Percentiles rank a stretch among this genome's conserved stretches.
phyloP scores from a whole-genome alignment of 1,140 invertebrate genomes.

The Meloidogyne exigua region DNA sequence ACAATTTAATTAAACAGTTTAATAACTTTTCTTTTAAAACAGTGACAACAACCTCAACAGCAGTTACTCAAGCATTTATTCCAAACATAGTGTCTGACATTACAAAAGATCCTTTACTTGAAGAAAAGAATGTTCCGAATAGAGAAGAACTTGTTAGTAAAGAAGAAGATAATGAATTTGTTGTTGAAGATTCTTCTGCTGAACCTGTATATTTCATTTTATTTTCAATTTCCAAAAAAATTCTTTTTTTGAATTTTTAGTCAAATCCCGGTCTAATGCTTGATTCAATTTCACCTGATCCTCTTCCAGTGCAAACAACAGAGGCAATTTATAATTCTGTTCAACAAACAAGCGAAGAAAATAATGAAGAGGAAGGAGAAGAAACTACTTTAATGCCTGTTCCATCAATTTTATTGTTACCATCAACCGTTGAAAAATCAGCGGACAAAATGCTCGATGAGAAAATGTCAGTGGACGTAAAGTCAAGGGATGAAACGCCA shows the following conservation, averaged over 20 bases:
- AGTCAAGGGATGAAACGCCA: neutral
- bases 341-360: too few species aligned
- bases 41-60: neutral
- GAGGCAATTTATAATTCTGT: neutral
- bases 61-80: neutral
- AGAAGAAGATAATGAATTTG: slow-evolving; percentile 8
- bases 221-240: neutral
- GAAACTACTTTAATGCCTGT: neutral
- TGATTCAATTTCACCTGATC: neutral
- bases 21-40: too few species aligned
- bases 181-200: slow-evolving; percentile 1
- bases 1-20: too few species aligned
- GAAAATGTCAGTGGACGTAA: neutral
- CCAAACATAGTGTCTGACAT: neutral
- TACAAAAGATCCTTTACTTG: slow-evolving; percentile 8
- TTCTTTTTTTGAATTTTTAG: neutral
- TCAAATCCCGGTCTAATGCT: neutral
- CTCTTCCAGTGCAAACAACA: neutral
- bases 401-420: neutral
- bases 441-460: neutral
- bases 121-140: neutral
- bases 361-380: neutral
- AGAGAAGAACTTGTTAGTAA: neutral
- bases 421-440: neutral
- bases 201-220: neutral